phyloP scores from a whole-genome alignment of 2,113 vertebrate genomes.

The Urocitellus parryii region DNA sequence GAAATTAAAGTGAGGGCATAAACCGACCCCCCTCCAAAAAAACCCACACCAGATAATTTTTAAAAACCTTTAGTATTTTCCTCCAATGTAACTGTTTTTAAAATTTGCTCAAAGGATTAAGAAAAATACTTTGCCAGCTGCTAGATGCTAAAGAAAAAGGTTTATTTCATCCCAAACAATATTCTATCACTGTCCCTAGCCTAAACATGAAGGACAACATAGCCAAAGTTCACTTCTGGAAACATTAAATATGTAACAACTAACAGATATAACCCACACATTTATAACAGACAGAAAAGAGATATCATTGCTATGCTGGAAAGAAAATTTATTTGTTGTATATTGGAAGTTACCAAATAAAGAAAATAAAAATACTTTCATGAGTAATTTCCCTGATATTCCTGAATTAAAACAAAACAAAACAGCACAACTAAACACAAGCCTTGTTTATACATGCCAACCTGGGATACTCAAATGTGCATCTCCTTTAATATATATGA shows the following conservation, averaged over 20 bases:
- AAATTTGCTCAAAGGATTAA: not conserved
- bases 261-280: not conserved
- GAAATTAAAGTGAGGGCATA: not conserved
- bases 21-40: too few species aligned
- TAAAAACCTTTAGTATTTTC: not conserved
- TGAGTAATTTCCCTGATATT: slow-evolving; percentile 27
- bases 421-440: not conserved
- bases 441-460: not conserved
- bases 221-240: slow-evolving; percentile 36
- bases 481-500: not conserved
- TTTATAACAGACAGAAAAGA: not conserved
- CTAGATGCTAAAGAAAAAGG: not conserved
- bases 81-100: not conserved
- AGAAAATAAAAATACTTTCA: not conserved
- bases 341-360: not conserved
- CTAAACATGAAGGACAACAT: slow-evolving; percentile 10
- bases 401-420: slow-evolving; percentile 7
- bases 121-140: not conserved
- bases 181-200: not conserved
- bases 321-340: slow-evolving; percentile 17
- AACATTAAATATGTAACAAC: not conserved
- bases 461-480: not conserved
- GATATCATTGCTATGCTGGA: not conserved
- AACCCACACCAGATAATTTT: not conserved
- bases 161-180: not conserved